Conservation (phyloP, 1,140 invertebrate species). For the Scaptomyza hsui region DNA sequence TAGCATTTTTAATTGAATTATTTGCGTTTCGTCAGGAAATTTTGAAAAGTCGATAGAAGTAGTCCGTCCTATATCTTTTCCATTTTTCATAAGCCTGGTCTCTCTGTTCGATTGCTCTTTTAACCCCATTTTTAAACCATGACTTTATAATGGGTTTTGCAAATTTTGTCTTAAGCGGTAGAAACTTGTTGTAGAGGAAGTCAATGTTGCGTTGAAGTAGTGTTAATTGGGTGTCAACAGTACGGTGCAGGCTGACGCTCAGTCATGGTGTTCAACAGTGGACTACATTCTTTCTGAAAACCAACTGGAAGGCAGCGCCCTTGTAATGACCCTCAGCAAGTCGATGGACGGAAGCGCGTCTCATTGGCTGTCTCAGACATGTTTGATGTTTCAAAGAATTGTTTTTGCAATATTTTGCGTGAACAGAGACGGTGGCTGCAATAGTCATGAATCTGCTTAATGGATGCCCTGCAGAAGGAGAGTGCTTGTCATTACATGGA, state of each 20-base stretch:
- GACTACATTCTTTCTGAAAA: neutral
- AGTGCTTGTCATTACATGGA: constrained; percentile 3
- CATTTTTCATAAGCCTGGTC: too few relatives aligned
- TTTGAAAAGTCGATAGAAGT: too few relatives aligned
- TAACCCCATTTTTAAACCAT: too few relatives aligned
- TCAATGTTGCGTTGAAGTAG: too few relatives aligned
- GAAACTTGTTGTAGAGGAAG: too few relatives aligned
- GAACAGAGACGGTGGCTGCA: constrained; percentile 11
- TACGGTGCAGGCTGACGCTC: neutral
- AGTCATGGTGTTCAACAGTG: constrained; percentile 7
- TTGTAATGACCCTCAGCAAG: constrained; percentile 13
- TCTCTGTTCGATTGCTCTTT: too few relatives aligned
- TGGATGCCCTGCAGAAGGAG: neutral
- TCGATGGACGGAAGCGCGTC: constrained; percentile 9
- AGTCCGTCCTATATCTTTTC: too few relatives aligned
- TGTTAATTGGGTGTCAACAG: too few relatives aligned
- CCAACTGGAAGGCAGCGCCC: constrained; percentile 8
- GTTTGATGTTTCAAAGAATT: constrained; percentile 16
- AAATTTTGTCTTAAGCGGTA: too few relatives aligned
- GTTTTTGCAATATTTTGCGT: constrained; percentile 18
- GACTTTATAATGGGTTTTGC: too few relatives aligned
- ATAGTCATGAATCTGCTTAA: constrained; percentile 6
- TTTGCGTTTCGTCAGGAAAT: too few relatives aligned
- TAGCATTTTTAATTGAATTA: too few relatives aligned
- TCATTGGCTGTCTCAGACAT: constrained; percentile 9